A percentile compares a stretch with the other conserved stretches of the same genome.
Evolutionary conservation across 2,113 vertebrate genomes (phyloP).

Genomic region (Castor canadensis): DNA sequence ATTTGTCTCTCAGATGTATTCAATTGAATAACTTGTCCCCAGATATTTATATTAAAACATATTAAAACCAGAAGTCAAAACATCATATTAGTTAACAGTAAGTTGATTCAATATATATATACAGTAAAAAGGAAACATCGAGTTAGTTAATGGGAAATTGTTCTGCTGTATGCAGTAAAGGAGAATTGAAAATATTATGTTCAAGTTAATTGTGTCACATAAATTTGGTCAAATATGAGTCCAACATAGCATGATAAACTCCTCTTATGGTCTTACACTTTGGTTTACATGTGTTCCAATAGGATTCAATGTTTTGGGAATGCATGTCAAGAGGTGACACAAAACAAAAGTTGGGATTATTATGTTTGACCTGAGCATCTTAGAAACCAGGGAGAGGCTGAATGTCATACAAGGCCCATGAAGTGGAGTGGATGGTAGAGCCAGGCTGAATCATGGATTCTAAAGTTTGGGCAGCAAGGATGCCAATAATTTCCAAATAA

Average conservation of each 20-base stretch:
- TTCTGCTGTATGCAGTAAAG: neutral
- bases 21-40: neutral
- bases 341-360: neutral
- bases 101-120: neutral
- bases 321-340: neutral
- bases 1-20: neutral
- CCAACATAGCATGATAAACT: neutral
- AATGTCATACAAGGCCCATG: neutral
- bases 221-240: neutral
- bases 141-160: neutral
- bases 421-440: neutral
- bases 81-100: neutral
- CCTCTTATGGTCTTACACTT: neutral
- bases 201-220: neutral
- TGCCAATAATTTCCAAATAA: neutral
- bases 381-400: neutral
- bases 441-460: neutral
- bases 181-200: neutral
- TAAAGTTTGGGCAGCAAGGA: neutral
- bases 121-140: neutral
- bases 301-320: neutral
- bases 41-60: neutral
- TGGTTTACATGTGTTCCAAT: neutral
- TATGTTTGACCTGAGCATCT: neutral
- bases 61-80: neutral